Percentiles rank a stretch among this genome's conserved stretches.
Evolutionary conservation across 1,140 invertebrate genomes (phyloP).

Genomic region (Bombyx mori): ASM3026992v2 NC_085127.1:11782001-11782500

Average conservation of each 20-base stretch:
- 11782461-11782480: conserved; percentile 12
- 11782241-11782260: no score
- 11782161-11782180: no score
- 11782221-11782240: no score
- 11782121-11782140: no score
- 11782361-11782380: conserved; percentile 53
- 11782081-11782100: conserved; percentile 3
- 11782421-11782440: conserved; percentile 45
- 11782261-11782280: no score
- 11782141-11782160: no score
- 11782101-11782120: neutral
- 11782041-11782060: conserved; percentile 17
- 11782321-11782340: neutral
- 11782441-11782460: conserved; percentile 30
- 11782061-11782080: conserved; percentile 19
- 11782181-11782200: no score
- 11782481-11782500: neutral
- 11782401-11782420: conserved; percentile 19
- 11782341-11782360: conserved; percentile 17
- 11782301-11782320: neutral
- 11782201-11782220: no score
- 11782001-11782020: conserved; percentile 56
- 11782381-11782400: conserved; percentile 54
- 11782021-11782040: conserved; percentile 33
- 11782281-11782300: no score